These are phyloP conservation scores for Eucera pruinosa DNA, from an alignment of 2,888 invertebrate genomes.

Conservation along the genomic window DNA sequence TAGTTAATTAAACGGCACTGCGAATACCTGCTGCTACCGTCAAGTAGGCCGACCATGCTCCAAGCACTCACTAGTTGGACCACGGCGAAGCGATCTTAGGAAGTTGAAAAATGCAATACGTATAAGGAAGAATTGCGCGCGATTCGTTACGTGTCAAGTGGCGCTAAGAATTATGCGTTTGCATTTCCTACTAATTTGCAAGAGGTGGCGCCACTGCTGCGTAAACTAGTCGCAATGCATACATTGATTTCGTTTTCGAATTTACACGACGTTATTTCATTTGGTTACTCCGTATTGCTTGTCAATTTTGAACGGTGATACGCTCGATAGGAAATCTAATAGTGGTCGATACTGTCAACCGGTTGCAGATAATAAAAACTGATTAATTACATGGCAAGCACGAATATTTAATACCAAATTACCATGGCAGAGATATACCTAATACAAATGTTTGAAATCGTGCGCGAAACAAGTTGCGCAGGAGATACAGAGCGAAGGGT, in stretches of 20 bases:
- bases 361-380: no score
- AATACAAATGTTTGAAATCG: background rate
- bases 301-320: no score
- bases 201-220: slow-evolving; percentile 69
- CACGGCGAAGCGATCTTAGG: background rate
- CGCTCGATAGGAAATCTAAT: no score
- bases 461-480: background rate
- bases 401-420: background rate
- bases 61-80: background rate
- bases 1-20: slow-evolving; percentile 78
- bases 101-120: background rate
- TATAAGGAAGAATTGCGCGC: background rate
- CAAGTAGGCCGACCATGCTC: no score
- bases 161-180: slow-evolving; percentile 13
- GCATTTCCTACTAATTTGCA: slow-evolving; percentile 60
- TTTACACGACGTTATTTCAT: no score
- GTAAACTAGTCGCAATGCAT: slow-evolving; percentile 16
- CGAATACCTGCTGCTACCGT: slow-evolving; percentile 13
- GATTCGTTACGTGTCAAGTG: slow-evolving; percentile 13
- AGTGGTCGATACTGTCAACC: no score
- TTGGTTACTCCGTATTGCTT: no score
- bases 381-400: no score
- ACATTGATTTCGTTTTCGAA: background rate
- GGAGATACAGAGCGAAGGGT: slow-evolving; percentile 15
- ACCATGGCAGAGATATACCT: background rate